A percentile compares a stretch with the other conserved stretches of the same genome.
Evolutionary conservation across 2,797 vertebrate species (phyloP).

Genomic region (Crocodylus rhombifer): DNA sequence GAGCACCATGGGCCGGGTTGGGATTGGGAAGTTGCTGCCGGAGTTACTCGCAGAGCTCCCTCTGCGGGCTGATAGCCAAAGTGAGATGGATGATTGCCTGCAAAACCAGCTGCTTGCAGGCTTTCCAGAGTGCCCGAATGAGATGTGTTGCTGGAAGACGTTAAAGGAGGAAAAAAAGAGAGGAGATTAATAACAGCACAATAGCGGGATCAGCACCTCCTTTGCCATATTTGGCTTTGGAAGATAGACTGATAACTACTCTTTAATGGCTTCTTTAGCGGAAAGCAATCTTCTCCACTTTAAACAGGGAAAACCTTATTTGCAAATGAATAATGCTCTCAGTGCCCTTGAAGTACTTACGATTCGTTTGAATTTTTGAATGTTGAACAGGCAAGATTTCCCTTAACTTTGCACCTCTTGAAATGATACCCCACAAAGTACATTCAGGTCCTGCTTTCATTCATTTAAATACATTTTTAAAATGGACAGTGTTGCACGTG

Average conservation of each 20-base stretch:
- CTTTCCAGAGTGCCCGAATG: background rate
- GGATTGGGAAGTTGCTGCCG: background rate
- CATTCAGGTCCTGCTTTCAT: background rate
- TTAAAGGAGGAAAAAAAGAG: background rate
- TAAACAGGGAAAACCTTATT: background rate
- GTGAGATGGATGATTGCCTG: background rate
- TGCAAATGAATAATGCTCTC: background rate
- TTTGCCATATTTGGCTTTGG: background rate
- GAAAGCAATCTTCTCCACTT: background rate
- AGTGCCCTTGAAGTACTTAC: background rate
- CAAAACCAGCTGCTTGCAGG: background rate
- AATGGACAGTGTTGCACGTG: background rate
- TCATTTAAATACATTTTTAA: slow-evolving; percentile 47
- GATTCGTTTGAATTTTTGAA: background rate
- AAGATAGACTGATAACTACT: background rate
- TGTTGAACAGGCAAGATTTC: slow-evolving; percentile 20
- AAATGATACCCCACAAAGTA: background rate
- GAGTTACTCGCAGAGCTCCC: background rate
- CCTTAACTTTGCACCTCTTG: slow-evolving; percentile 6
- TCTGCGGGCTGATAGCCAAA: background rate
- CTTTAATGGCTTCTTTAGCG: background rate
- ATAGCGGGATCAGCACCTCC: fast-evolving
- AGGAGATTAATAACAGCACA: fast-evolving
- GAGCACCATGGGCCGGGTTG: background rate
- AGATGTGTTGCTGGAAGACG: background rate